phyloP scores from a whole-genome alignment of 2,797 vertebrate species.

The Clamator glandarius region DNA sequence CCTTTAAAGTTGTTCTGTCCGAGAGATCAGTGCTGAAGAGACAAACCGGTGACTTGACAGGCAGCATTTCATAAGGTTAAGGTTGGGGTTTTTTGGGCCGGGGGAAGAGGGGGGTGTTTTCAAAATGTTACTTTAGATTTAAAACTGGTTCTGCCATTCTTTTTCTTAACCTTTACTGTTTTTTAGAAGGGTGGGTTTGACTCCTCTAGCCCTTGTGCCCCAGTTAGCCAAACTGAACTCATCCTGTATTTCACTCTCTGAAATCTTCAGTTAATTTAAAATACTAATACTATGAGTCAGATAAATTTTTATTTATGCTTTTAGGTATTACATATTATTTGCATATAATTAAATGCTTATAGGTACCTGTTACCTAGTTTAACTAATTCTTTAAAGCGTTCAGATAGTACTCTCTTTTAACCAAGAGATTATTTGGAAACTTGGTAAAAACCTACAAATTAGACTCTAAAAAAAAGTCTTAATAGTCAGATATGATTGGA shows the following conservation, averaged over 20 bases:
- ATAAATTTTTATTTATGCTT: not conserved
- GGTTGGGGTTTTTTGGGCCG: not conserved
- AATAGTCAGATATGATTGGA: not conserved
- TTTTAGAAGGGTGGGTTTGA: not conserved
- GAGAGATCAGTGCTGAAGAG: not conserved
- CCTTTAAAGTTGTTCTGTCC: not conserved
- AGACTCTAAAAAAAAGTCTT: not conserved
- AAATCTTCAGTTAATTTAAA: not conserved
- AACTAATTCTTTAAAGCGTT: not conserved
- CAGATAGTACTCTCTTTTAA: not conserved
- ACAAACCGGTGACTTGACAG: not conserved
- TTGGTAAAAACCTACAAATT: not conserved
- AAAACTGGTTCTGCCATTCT: not conserved
- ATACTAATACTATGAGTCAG: not conserved
- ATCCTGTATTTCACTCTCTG: not conserved
- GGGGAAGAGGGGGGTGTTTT: not conserved
- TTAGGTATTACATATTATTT: not conserved
- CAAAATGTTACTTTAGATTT: not conserved
- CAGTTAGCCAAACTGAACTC: not conserved
- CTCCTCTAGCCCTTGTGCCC: not conserved
- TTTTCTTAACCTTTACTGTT: not conserved
- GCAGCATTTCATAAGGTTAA: not conserved
- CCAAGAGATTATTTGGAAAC: not conserved
- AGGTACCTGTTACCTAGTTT: not conserved
- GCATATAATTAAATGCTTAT: not conserved